Base-by-base conservation (phyloP, 2,797 vertebrate species). In the Rhyacichthys aspro region DNA sequence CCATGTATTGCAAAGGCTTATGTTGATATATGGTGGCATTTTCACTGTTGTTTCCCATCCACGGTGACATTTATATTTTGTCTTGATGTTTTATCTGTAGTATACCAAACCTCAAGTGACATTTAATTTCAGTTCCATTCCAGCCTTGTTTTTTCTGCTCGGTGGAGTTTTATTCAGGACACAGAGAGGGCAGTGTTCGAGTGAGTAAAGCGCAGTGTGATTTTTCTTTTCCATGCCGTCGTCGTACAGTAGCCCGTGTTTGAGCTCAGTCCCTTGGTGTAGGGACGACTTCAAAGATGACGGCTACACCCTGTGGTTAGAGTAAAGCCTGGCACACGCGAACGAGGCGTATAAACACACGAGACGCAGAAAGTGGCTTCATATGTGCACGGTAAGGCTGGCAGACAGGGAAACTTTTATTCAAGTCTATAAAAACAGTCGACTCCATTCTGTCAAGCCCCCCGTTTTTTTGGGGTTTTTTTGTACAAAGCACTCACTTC, bases 231-330 rank as follows among this genome's bases (percentile, higher is more conserved):
- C 77, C 81, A 67, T 78, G 62, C 7, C 61, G 70, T 79, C 69
- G 67, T 14, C 38, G 60, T 76, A 81, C 74, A 58, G 87, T 77
- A 79, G 86, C 69, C 66, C 70, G 78, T 64, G 78, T 87, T 82
- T 77, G 73, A 70, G 79, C 70, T 71, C 60, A 75, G 70, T n/a
- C 63, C 36, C 69, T 53, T 74, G 65, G 76, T 83, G 80, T 50
- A 56, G 70, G 43, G 73, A 66, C 0, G 55, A 72, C 76, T 87
- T 90, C 85, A 89, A 88, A 87, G 79, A 55, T 65, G 46, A 46
- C 23, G 63, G 74, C 74, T 86, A 84, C 86, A 87, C 88, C 90
- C 90, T 87, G 84, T 86, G 84, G 86, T 90, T 82, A 63, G 76
- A 15, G 53, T 79, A 61, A 81, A 82, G 59, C 72, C 71, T 42